Conservation (phyloP, 2,888 invertebrate species). For the Colostygia pectinataria region DNA sequence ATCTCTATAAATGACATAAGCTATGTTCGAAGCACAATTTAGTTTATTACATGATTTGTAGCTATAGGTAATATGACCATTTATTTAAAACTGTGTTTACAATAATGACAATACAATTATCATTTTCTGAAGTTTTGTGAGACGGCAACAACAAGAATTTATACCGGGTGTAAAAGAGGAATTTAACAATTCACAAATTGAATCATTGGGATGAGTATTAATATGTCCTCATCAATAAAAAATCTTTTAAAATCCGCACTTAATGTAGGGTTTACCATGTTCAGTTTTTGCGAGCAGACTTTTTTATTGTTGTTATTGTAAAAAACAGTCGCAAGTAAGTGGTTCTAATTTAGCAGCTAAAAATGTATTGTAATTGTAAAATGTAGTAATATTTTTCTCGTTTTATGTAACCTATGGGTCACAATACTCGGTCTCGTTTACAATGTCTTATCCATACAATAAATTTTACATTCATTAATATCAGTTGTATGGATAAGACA, state of each 20-base stretch:
- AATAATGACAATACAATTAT: neutral
- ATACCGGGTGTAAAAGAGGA: too few species aligned
- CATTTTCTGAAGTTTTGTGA: too few species aligned
- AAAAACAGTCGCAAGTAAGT: conserved; percentile 10
- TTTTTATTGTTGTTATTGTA: neutral
- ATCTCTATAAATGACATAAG: neutral
- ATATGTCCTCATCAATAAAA: too few species aligned
- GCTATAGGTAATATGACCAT: conserved; percentile 3
- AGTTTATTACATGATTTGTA: conserved; percentile 15
- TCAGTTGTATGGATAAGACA: conserved; percentile 10
- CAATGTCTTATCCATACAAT: conserved; percentile 20
- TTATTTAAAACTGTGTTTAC: conserved; percentile 1
- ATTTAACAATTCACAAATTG: too few species aligned
- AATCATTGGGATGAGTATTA: too few species aligned
- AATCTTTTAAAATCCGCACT: too few species aligned
- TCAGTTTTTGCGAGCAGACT: too few species aligned
- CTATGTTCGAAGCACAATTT: conserved; percentile 26
- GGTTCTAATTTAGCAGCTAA: conserved; percentile 17
- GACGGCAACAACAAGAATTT: too few species aligned
- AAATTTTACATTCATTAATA: neutral
- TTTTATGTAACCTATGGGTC: conserved; percentile 25
- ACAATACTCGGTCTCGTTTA: conserved; percentile 16
- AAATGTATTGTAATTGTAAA: conserved; percentile 10
- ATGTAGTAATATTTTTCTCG: conserved; percentile 18
- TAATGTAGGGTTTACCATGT: too few species aligned